A percentile compares a stretch with the other conserved stretches of the same genome.
Evolutionary conservation across 2,113 vertebrate genomes (phyloP).

Genomic region (Phoenicopterus ruber): DNA sequence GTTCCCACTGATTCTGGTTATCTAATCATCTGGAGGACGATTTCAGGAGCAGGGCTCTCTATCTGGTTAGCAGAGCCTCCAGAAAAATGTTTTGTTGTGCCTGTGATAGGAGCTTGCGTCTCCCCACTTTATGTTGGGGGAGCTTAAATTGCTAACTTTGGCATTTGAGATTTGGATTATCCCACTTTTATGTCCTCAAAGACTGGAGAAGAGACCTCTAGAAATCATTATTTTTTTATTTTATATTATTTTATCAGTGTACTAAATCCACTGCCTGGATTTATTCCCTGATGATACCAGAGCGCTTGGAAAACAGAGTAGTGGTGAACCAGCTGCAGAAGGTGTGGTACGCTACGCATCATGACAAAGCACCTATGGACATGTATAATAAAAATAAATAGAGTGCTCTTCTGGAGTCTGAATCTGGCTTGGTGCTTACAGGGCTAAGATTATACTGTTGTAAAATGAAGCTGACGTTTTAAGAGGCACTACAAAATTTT

Average conservation of each 20-base stretch:
- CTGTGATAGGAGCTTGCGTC: not conserved
- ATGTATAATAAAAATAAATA: not conserved
- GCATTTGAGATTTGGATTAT: not conserved
- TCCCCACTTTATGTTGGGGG: not conserved
- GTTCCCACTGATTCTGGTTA: not conserved
- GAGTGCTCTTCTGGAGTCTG: not conserved
- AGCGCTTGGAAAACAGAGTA: not conserved
- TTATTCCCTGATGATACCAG: not conserved
- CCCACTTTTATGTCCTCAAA: not conserved
- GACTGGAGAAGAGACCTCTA: not conserved
- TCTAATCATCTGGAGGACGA: not conserved
- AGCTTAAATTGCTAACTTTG: not conserved
- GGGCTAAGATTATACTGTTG: not conserved
- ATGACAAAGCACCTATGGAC: not conserved
- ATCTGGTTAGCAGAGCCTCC: not conserved
- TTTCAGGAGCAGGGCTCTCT: not conserved
- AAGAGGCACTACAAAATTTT: not conserved
- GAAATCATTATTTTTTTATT: not conserved
- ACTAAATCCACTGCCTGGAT: not conserved
- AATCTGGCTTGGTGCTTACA: not conserved
- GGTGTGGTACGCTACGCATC: not conserved
- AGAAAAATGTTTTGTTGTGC: not conserved
- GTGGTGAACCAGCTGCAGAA: not conserved
- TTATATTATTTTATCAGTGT: not conserved
- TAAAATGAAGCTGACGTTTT: constrained; percentile 26